phyloP scores from a whole-genome alignment of 2,113 vertebrate species.

The Stictonetta naevosa region DNA sequence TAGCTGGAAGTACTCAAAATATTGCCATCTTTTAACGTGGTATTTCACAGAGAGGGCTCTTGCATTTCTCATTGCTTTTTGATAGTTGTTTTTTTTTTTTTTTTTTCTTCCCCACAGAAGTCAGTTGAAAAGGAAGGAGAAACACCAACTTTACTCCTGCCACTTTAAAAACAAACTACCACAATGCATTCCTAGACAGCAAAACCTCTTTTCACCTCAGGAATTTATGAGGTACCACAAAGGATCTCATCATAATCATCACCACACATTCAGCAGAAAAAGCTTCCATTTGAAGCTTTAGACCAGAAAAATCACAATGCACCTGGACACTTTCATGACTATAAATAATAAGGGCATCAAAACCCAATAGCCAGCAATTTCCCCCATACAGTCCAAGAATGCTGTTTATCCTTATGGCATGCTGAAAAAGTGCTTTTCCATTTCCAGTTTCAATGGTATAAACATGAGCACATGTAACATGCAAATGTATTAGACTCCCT shows the following conservation, averaged over 20 bases:
- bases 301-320: background rate
- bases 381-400: background rate
- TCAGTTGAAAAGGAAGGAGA: background rate
- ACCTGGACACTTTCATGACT: background rate
- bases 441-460: background rate
- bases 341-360: background rate
- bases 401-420: background rate
- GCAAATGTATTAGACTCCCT: background rate
- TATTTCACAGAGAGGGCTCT: background rate
- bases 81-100: background rate
- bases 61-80: background rate
- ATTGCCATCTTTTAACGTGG: background rate
- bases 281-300: background rate
- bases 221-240: conserved; percentile 9
- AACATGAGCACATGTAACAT: background rate
- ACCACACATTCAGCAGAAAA: background rate
- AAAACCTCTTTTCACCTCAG: conserved; percentile 31
- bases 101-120: background rate
- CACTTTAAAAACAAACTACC: conserved; percentile 28
- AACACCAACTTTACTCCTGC: background rate
- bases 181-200: background rate
- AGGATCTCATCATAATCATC: conserved; percentile 16
- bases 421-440: background rate
- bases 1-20: conserved; percentile 36
- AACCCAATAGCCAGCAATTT: background rate